Evolutionary conservation across 2,797 vertebrate genomes (phyloP).

Genomic region (Cercopithecus neglectus): DNA sequence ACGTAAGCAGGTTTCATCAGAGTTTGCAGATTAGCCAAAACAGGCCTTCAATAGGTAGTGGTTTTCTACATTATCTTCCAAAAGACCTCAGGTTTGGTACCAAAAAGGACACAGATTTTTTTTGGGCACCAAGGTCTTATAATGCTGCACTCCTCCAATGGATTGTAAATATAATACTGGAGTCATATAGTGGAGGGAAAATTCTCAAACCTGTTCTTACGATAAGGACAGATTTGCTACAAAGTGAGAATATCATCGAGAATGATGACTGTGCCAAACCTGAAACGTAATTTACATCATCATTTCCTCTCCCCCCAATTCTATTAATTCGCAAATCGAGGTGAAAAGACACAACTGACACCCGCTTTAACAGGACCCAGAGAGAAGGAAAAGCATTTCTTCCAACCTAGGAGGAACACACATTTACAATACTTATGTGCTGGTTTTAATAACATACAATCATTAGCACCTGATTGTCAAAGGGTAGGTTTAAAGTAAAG

Average conservation of each 20-base stretch:
- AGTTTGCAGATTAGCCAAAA: constrained; percentile 41
- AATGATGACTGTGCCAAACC: background rate
- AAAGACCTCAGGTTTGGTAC: constrained; percentile 5
- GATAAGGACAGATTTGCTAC: background rate
- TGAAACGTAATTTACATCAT: background rate
- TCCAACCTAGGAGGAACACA: background rate
- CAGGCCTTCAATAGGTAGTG: background rate
- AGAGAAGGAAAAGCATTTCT: background rate
- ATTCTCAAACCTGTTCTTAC: background rate
- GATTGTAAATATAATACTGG: constrained; percentile 47
- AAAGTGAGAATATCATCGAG: background rate
- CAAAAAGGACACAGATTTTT: background rate
- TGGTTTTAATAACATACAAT: background rate
- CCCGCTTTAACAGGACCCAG: background rate
- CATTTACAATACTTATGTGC: background rate
- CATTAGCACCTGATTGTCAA: constrained; percentile 63
- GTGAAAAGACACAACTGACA: background rate
- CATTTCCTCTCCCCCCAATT: background rate
- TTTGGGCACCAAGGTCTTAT: constrained; percentile 42
- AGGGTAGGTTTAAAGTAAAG: background rate
- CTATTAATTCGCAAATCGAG: background rate
- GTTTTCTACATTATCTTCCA: constrained; percentile 43
- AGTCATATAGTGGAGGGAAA: background rate
- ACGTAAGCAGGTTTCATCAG: background rate
- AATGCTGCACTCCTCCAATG: background rate